Conservation (phyloP, 1,140 invertebrate species). For the Leptinotarsa undecemlineata region DNA sequence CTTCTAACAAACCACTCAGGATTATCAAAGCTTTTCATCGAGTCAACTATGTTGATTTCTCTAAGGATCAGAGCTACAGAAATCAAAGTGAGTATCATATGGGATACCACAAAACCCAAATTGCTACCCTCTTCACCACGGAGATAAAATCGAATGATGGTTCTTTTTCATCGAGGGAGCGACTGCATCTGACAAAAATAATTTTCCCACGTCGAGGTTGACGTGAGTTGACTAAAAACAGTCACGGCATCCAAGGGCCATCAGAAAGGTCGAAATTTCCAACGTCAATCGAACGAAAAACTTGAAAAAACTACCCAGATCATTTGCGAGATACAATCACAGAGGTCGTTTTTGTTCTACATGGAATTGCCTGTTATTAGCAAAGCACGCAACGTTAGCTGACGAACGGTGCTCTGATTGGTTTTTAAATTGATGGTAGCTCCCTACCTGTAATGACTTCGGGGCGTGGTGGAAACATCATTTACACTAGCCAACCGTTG, state of each 20-base stretch:
- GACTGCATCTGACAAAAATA: no score
- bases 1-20: no score
- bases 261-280: not conserved
- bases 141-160: no score
- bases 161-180: no score
- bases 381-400: conserved; percentile 44
- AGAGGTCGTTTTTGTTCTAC: conserved; percentile 45
- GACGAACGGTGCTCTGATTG: conserved; percentile 42
- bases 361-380: conserved; percentile 50
- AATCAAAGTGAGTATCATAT: no score
- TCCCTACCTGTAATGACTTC: conserved; percentile 51
- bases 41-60: no score
- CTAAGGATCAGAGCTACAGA: no score
- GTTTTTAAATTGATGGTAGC: conserved; percentile 54
- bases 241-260: not conserved
- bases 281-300: not conserved
- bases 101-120: no score
- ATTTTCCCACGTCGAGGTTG: no score
- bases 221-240: not conserved
- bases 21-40: no score
- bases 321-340: conserved; percentile 40
- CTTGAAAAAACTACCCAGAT: conserved; percentile 18
- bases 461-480: conserved; percentile 52
- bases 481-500: conserved; percentile 54
- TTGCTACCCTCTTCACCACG: no score